Percentiles rank a stretch among this genome's conserved stretches.
Conservation (phyloP, 2,888 invertebrate genomes). For the Caenorhabditis sulstoni region DNA sequence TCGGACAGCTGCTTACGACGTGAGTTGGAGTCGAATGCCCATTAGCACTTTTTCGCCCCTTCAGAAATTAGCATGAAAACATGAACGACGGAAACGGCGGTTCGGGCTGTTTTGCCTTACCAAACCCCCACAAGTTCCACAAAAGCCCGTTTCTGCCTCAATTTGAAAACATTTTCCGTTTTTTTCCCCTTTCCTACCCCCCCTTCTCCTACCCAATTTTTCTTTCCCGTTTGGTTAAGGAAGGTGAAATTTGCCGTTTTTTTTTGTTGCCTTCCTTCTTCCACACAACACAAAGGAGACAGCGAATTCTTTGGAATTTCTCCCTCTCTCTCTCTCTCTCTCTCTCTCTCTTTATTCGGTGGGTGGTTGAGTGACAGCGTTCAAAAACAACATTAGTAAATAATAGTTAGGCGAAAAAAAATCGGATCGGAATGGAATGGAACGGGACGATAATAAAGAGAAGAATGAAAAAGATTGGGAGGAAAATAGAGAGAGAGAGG, state of each 20-base stretch:
- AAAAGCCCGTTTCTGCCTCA: conserved; percentile 16
- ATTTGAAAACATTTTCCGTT: conserved; percentile 20
- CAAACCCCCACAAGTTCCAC: conserved; percentile 5
- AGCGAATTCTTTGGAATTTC: background rate
- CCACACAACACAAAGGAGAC: background rate
- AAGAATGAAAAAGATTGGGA: conserved; percentile 15
- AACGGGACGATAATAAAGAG: conserved; percentile 7
- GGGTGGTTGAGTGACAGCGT: conserved; percentile 15
- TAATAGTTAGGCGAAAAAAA: conserved; percentile 42
- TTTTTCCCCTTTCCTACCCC: too few species aligned
- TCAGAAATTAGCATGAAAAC: conserved; percentile 29
- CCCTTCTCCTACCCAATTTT: too few species aligned
- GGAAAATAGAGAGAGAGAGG: conserved; percentile 10
- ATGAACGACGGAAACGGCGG: background rate
- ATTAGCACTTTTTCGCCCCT: conserved; percentile 19
- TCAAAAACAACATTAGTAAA: conserved; percentile 56
- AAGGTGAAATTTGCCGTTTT: conserved; percentile 15
- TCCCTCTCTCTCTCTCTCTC: background rate
- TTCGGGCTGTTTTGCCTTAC: background rate
- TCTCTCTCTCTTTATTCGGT: background rate
- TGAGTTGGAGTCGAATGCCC: background rate
- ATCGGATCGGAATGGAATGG: conserved; percentile 7
- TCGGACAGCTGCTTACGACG: conserved; percentile 9
- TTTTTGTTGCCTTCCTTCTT: too few species aligned
- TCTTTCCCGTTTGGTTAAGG: background rate